These are phyloP conservation scores for Dasypus novemcinctus DNA, from an alignment of 2,113 vertebrate genomes.

Conservation along the genomic window DNA sequence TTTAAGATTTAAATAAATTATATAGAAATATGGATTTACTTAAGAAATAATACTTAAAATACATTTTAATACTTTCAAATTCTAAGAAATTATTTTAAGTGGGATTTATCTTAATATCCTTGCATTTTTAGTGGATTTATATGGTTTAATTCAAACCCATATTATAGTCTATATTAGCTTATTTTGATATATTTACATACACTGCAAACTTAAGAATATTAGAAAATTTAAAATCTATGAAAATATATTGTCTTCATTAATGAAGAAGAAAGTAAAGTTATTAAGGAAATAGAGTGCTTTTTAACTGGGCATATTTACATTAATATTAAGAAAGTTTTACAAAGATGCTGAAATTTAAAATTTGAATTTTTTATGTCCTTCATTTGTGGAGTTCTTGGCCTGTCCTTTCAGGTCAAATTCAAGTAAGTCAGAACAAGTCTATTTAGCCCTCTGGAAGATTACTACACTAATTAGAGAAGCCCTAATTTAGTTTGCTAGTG, in stretches of 20 bases:
- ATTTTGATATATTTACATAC: background rate
- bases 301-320: background rate
- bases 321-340: background rate
- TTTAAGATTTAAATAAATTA: background rate
- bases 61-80: background rate
- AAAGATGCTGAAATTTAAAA: slow-evolving; percentile 49
- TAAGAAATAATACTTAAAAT: background rate
- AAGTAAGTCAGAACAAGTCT: slow-evolving; percentile 45
- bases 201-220: background rate
- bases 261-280: background rate
- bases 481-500: slow-evolving; percentile 41
- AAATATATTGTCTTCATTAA: slow-evolving; percentile 39
- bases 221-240: background rate
- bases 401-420: slow-evolving; percentile 51
- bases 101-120: background rate
- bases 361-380: slow-evolving; percentile 9
- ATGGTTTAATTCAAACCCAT: background rate
- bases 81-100: background rate
- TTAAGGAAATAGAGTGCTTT: background rate
- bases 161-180: background rate
- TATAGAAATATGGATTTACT: background rate
- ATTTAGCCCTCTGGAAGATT: slow-evolving; percentile 47
- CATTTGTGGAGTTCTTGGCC: background rate
- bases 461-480: slow-evolving; percentile 44
- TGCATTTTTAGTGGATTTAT: background rate